phyloP scores from a whole-genome alignment of 2,888 invertebrate genomes.

The Crepidodera aurea region DNA sequence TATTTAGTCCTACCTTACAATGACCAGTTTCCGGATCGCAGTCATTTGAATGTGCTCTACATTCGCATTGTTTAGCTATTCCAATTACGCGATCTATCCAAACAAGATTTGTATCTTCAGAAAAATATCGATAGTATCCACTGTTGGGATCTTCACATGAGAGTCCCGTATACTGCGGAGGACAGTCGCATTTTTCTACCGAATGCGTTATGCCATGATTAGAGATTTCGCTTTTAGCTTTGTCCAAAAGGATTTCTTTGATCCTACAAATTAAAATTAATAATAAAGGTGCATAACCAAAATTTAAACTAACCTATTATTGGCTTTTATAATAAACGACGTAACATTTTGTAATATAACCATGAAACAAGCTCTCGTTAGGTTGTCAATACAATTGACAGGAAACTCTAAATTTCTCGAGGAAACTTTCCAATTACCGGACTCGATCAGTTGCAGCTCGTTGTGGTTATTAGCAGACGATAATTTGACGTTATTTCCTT shows the following conservation, averaged over 20 bases:
- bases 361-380: constrained; percentile 85
- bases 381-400: constrained; percentile 62
- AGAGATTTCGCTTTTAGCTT: constrained; percentile 72
- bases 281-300: neutral
- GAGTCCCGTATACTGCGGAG: constrained; percentile 78
- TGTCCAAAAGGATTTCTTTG: constrained; percentile 80
- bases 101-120: constrained; percentile 73
- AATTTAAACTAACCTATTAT: constrained; percentile 41
- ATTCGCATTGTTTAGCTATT: constrained; percentile 80
- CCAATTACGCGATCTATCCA: constrained; percentile 77
- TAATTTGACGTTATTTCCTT: constrained; percentile 70
- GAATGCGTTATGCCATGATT: constrained; percentile 56
- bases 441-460: constrained; percentile 74
- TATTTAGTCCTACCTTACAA: constrained; percentile 73
- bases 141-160: constrained; percentile 90
- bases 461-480: constrained; percentile 39
- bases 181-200: constrained; percentile 88
- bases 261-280: constrained; percentile 56
- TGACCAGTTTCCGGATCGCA: constrained; percentile 87
- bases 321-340: constrained; percentile 71
- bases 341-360: constrained; percentile 89
- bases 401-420: constrained; percentile 50
- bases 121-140: constrained; percentile 84
- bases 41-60: constrained; percentile 77
- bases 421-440: constrained; percentile 70